Evolutionary conservation across 2,797 vertebrate species (phyloP).

Genomic region (Yasuhikotakia modesta): DNA sequence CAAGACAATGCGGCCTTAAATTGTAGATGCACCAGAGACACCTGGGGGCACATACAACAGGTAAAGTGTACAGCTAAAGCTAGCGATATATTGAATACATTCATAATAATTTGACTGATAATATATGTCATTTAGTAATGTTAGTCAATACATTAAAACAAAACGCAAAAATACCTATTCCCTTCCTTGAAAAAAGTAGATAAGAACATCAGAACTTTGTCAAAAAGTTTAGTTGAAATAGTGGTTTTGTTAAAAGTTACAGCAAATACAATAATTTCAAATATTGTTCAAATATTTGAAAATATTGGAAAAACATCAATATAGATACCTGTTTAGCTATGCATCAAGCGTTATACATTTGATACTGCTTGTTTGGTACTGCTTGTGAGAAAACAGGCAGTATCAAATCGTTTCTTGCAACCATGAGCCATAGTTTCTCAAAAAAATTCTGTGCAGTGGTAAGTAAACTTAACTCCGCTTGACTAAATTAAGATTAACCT

Average conservation of each 20-base stretch:
- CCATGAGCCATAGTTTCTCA: neutral
- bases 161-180: no score
- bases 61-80: neutral
- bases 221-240: no score
- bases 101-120: neutral
- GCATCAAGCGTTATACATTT: no score
- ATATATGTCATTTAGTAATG: no score
- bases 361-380: no score
- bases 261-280: no score
- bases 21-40: neutral
- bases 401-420: neutral
- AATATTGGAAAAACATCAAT: neutral
- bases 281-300: no score
- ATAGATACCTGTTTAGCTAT: neutral
- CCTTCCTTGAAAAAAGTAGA: no score
- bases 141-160: no score
- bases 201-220: no score
- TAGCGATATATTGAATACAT: neutral
- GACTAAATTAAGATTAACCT: neutral
- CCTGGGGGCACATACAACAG: neutral
- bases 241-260: no score
- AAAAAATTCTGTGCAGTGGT: neutral
- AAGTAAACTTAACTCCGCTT: neutral
- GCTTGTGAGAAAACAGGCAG: neutral
- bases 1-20: constrained; percentile 25